These are phyloP conservation scores for Enteromius mattozi DNA, from an alignment of 2,797 vertebrate genomes.

Conservation along the genomic window DNA sequence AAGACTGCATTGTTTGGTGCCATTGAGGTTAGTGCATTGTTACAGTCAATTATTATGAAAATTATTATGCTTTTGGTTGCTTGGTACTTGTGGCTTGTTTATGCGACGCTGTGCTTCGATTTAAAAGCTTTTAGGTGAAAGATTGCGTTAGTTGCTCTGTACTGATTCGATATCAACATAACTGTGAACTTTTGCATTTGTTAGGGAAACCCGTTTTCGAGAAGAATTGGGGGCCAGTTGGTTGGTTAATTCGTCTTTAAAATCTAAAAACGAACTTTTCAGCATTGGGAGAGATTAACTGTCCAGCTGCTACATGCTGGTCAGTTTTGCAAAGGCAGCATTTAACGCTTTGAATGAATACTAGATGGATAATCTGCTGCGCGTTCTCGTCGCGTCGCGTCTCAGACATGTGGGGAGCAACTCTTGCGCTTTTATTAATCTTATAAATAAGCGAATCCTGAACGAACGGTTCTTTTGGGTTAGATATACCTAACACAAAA, in stretches of 20 bases:
- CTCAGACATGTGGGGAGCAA: not conserved
- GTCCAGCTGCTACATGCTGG: not conserved
- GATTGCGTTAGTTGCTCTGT: not conserved
- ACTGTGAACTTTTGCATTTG: not conserved
- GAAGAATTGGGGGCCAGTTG: not conserved
- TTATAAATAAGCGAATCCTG: not conserved
- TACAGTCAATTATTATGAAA: not conserved
- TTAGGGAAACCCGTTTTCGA: not conserved
- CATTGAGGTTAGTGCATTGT: conserved; percentile 1
- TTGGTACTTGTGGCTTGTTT: not conserved
- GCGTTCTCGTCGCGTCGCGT: not conserved
- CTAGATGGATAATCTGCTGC: not conserved
- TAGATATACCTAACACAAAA: not conserved
- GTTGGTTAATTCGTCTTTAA: not conserved
- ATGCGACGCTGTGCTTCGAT: not conserved
- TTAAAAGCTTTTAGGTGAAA: not conserved
- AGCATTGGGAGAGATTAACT: not conserved
- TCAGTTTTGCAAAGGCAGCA: conserved; percentile 6
- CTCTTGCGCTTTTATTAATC: not conserved
- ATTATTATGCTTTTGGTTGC: not conserved
- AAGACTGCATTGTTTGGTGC: not conserved
- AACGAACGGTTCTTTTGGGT: conserved; percentile 3
- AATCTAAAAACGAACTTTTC: not conserved
- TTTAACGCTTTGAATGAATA: not conserved
- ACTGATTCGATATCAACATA: not conserved